Evolutionary conservation across 2,797 vertebrate species (phyloP), one percentile per base, ranked within the genome.

Genomic region (Danio jaintianensis): DNA sequence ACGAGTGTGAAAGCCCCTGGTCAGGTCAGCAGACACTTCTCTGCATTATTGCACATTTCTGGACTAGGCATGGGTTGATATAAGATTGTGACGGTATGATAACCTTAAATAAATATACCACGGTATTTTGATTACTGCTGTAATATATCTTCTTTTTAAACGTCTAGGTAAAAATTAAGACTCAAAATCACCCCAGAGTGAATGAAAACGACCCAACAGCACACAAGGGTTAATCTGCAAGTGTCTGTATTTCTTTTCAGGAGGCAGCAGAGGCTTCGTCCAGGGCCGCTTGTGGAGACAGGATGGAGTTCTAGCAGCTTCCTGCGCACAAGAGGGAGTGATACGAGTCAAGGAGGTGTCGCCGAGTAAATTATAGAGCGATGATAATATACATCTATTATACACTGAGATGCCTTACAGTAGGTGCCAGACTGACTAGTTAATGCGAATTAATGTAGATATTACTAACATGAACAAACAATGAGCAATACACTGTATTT

Each of bases 1-100:
- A 98, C 0, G 96, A 99, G 86, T 98, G 96, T 0, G 96, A 98
- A 87, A 99, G 97, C 85, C 95, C 97, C 5, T 99, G 97, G 97
- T 94, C 97, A 73, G 97, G 97, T 88, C 77, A 91, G 93, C 90
- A 5, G 10, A 42, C 10, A 15, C n/a, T 61, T 58, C 43, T 42
- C 5, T 12, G 10, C 9, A 13, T 47, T 64, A 9, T 18, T 69
- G 7, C 2, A 11, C 53, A 61, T 83, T 7, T 45, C 0, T 81
- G 22, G 48, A 11, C 29, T 29, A 3, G 1, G 29, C 29, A 29
- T 29, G 29, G 3, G 29, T 29, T 29, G 29, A 29, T 29, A 3
- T 29, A 29, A 1, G 29, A 29, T 29, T 29, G 29, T 1, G 29
- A 29, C 29, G 29, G 29, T 29, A 29, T 1, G 29, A 29, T 29